Percentiles rank a stretch among this genome's conserved stretches.
Conservation (phyloP, 2,797 vertebrate genomes). For the Sarcophilus harrisii region DNA sequence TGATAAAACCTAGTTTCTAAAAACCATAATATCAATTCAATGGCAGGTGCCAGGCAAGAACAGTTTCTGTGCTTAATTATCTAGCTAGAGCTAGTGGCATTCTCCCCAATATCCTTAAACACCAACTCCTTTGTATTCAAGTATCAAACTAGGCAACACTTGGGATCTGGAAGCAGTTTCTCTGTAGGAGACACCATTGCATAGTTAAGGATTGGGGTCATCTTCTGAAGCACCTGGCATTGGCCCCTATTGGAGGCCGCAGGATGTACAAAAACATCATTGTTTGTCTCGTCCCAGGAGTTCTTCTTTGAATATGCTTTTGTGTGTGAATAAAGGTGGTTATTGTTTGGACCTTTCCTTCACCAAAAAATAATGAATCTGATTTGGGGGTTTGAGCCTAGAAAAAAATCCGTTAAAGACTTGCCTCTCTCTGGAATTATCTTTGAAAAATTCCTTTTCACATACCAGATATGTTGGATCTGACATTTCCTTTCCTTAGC, state of each 20-base stretch:
- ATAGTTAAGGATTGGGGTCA: slow-evolving; percentile 16
- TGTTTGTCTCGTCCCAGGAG: slow-evolving; percentile 48
- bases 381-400: slow-evolving; percentile 64
- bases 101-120: neutral
- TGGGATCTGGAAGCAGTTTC: slow-evolving; percentile 2
- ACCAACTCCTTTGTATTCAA: neutral
- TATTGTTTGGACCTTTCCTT: slow-evolving; percentile 73
- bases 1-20: neutral
- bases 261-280: slow-evolving; percentile 47
- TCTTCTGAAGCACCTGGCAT: slow-evolving; percentile 60
- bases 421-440: neutral
- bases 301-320: slow-evolving; percentile 60
- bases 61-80: neutral
- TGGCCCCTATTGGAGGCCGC: slow-evolving; percentile 19
- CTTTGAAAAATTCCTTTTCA: slow-evolving; percentile 57
- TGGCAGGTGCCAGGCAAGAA: neutral
- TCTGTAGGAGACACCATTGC: neutral
- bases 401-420: slow-evolving; percentile 35
- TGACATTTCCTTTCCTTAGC: slow-evolving; percentile 17
- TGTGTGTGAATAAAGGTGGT: slow-evolving; percentile 69
- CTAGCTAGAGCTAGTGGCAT: neutral
- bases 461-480: neutral
- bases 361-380: slow-evolving; percentile 70
- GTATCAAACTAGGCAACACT: neutral
- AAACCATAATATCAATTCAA: neutral